Conservation (phyloP, 2,888 invertebrate genomes). For the Tetragonisca angustula region DNA sequence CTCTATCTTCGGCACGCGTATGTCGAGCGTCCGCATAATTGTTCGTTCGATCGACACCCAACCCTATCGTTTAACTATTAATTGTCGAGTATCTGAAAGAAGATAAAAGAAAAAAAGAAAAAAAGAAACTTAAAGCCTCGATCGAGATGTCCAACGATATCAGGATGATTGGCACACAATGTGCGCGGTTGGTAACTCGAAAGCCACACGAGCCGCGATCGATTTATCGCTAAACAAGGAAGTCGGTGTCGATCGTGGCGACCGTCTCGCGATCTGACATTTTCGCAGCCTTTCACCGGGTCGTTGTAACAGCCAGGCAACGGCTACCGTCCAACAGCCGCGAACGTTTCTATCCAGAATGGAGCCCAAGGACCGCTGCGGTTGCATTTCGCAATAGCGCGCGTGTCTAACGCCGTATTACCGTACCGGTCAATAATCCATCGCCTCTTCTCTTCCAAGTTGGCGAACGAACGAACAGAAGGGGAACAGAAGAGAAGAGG, state of each 20-base stretch:
- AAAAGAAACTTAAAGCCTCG: too few species aligned
- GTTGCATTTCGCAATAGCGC: conserved; percentile 39
- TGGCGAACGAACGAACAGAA: conserved; percentile 15
- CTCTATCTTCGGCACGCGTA: neutral
- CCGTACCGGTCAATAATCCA: conserved; percentile 61
- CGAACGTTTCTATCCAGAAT: conserved; percentile 70
- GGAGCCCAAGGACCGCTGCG: conserved; percentile 70
- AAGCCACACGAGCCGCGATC: conserved; percentile 4
- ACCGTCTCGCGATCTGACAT: conserved; percentile 52
- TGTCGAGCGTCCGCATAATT: neutral
- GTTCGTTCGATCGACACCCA: neutral
- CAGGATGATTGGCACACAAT: too few species aligned
- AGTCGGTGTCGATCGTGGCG: conserved; percentile 46
- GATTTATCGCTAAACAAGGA: conserved; percentile 66
- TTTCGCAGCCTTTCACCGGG: conserved; percentile 22
- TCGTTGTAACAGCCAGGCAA: conserved; percentile 15
- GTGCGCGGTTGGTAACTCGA: too few species aligned
- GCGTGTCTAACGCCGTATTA: conserved; percentile 60
- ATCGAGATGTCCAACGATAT: too few species aligned
- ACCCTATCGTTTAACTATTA: too few species aligned
- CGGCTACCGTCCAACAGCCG: conserved; percentile 60
- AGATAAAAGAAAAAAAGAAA: too few species aligned
- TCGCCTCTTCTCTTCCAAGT: conserved; percentile 36
- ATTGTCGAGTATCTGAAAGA: too few species aligned
- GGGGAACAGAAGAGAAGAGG: conserved; percentile 11